phyloP scores from a whole-genome alignment of 2,888 invertebrate genomes.

The Nemoura dubitans region DNA sequence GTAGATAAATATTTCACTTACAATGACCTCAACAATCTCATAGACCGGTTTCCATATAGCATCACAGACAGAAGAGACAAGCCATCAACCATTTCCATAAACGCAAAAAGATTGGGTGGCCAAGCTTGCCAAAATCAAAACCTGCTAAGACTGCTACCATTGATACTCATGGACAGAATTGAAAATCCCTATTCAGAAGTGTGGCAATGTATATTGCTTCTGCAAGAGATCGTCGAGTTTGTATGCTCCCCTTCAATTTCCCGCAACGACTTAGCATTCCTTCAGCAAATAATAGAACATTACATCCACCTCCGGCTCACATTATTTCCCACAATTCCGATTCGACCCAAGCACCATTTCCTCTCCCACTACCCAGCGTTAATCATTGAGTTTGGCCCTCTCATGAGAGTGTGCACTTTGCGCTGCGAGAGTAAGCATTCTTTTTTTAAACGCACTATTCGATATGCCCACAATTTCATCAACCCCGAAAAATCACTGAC shows the following conservation, averaged over 20 bases:
- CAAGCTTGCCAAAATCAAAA: conserved; percentile 26
- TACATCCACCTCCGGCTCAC: conserved; percentile 14
- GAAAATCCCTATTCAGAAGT: not conserved
- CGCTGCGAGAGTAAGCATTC: conserved; percentile 43
- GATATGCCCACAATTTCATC: conserved; percentile 39
- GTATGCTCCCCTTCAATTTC: conserved; percentile 33
- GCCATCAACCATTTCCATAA: not conserved
- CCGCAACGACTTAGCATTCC: not conserved
- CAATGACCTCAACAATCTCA: not conserved
- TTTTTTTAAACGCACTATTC: conserved; percentile 34
- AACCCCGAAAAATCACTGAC: conserved; percentile 18
- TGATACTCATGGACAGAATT: not conserved
- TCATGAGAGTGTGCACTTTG: conserved; percentile 43
- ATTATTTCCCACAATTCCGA: conserved; percentile 29
- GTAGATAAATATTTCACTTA: not conserved
- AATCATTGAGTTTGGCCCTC: conserved; percentile 35
- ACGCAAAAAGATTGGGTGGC: conserved; percentile 23
- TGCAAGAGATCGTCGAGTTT: conserved; percentile 29
- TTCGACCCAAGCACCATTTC: conserved; percentile 40
- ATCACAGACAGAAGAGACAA: conserved; percentile 24
- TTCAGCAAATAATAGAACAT: not conserved
- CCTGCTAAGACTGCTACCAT: conserved; percentile 27
- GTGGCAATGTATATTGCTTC: not conserved
- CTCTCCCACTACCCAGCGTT: conserved; percentile 38
- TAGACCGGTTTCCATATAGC: conserved; percentile 20